A percentile compares a stretch with the other conserved stretches of the same genome.
Conservation (phyloP, 2,888 invertebrate genomes). For the Patella ulyssiponensis region DNA sequence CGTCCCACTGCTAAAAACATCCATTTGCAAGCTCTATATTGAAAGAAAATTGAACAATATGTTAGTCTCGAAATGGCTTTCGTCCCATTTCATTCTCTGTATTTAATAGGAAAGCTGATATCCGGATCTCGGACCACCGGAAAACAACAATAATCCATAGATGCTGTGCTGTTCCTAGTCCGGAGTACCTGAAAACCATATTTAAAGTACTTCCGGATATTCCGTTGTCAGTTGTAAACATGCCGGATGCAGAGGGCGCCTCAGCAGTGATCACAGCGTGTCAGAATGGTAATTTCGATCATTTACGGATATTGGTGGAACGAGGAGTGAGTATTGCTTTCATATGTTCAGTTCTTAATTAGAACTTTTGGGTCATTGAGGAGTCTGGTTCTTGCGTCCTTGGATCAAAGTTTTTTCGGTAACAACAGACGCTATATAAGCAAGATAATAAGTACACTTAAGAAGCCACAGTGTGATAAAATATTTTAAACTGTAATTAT, state of each 20-base stretch:
- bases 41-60: no score
- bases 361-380: no score
- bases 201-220: constrained; percentile 42
- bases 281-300: constrained; percentile 60
- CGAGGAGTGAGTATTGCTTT: constrained; percentile 47
- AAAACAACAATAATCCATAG: constrained; percentile 59
- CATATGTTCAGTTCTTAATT: no score
- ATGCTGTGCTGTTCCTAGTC: constrained; percentile 53
- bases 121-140: constrained; percentile 54
- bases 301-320: constrained; percentile 56
- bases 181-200: constrained; percentile 51
- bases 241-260: constrained; percentile 56
- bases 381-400: no score
- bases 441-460: no score
- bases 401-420: no score
- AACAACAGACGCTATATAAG: no score
- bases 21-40: no score
- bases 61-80: no score
- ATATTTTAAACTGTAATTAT: no score
- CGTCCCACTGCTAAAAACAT: no score
- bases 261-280: constrained; percentile 64
- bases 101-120: constrained; percentile 51
- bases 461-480: neutral
- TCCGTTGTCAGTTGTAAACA: constrained; percentile 28
- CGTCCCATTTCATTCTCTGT: neutral